Percentiles rank a stretch among this genome's conserved stretches.
Evolutionary conservation across 2,888 invertebrate species (phyloP).

Genomic region (Ischnus inquisitorius): DNA sequence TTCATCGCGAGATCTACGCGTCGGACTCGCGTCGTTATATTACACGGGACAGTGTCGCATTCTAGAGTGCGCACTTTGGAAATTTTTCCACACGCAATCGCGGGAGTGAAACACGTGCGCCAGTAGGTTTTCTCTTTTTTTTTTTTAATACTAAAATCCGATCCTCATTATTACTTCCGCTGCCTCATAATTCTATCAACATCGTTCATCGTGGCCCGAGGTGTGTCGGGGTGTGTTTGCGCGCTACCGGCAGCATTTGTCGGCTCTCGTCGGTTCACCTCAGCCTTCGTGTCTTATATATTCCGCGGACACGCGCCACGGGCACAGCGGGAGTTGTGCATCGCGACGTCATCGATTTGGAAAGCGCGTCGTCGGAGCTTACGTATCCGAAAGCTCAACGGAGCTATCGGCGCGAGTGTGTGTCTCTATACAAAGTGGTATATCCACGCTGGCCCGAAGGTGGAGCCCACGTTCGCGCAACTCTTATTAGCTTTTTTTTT

Average conservation of each 20-base stretch:
- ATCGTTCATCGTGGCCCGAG: slow-evolving; percentile 57
- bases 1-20: neutral
- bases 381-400: neutral
- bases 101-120: slow-evolving; percentile 15
- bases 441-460: neutral
- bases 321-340: slow-evolving; percentile 51
- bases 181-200: slow-evolving; percentile 70
- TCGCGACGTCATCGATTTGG: slow-evolving; percentile 54
- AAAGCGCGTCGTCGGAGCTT: slow-evolving; percentile 16
- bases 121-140: neutral
- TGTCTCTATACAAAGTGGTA: neutral
- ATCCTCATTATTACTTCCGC: slow-evolving; percentile 72
- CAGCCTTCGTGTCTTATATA: slow-evolving; percentile 6
- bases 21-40: neutral
- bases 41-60: slow-evolving; percentile 2
- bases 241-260: slow-evolving; percentile 23
- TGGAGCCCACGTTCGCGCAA: neutral
- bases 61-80: neutral
- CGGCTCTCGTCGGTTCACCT: slow-evolving; percentile 25
- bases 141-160: slow-evolving; percentile 41
- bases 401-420: too few relatives aligned
- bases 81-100: slow-evolving; percentile 23
- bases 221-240: slow-evolving; percentile 20
- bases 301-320: neutral
- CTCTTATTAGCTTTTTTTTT: neutral